Evolutionary conservation across 2,113 vertebrate species (phyloP), one percentile per base, ranked within the genome.

Genomic region (Verasper variegatus): DNA sequence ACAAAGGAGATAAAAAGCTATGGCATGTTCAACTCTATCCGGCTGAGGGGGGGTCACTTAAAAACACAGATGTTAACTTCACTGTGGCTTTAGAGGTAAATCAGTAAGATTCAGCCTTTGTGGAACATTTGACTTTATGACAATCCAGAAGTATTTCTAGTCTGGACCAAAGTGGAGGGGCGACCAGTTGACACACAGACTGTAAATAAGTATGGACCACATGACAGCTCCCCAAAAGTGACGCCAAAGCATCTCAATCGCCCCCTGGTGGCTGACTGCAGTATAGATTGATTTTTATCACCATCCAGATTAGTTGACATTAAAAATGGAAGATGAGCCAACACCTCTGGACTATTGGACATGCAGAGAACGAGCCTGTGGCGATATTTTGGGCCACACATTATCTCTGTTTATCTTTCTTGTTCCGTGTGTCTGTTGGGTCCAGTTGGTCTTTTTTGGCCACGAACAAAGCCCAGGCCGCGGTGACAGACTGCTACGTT

Each of bases 401-500:
- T 37, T 47, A 76, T 82, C 51, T 47, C 68, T 49, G 59, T 76
- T 76, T 71, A 59, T 67, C 56, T 60, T 54, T 74, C 21, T 71
- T 35, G 23, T 68, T 71, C 20, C 68, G 15, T 37, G n/a, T 60
- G 57, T 31, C 31, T 71, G 60, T 40, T 55, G 27, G 49, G 66
- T 47, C 62, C 23, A 26, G 81, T 89, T 94, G 92, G 76, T 92
- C 94, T 97, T 96, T 96, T 96, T 96, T 94, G 95, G 95, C 92
- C 85, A 89, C 94, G 91, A 93, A 94, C 88, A 90, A 93, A 90
- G 85, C 69, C 80, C 64, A 37, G 73, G 59, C 69, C 40, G 87
- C 23, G 63, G 88, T 94, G 94, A 95, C 95, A 91, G 88, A 92
- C 89, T 91, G 71, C 67, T 55, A 3, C 62, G 59, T 81, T 91